These are phyloP conservation scores for Xestoiulus laeticollis DNA, from an alignment of 2,888 invertebrate genomes.

Conservation along the genomic window DNA sequence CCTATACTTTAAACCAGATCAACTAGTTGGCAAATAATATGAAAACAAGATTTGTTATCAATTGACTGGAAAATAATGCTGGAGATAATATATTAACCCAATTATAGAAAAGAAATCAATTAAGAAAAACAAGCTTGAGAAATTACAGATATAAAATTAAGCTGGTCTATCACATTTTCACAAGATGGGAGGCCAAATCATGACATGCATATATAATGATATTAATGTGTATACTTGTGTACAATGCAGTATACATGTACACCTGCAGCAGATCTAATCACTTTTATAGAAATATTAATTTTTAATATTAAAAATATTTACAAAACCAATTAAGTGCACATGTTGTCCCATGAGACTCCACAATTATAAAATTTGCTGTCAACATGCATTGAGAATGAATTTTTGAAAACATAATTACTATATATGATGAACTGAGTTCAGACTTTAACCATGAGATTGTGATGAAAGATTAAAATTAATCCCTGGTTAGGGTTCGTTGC, in stretches of 20 bases:
- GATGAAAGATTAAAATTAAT: not conserved
- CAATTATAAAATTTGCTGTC: no score
- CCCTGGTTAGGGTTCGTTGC: not conserved
- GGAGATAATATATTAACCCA: not conserved
- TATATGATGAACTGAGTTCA: no score
- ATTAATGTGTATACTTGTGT: no score
- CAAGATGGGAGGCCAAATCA: not conserved
- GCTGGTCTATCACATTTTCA: not conserved
- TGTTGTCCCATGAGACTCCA: no score
- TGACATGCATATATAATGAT: not conserved
- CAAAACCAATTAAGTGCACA: no score
- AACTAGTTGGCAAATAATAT: not conserved
- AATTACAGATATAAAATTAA: no score
- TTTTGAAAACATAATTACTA: not conserved
- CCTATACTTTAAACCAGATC: not conserved
- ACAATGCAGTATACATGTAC: no score
- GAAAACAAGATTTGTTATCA: not conserved
- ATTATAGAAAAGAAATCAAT: not conserved
- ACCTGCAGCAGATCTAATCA: no score
- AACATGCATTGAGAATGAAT: not conserved
- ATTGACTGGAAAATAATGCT: slow-evolving; percentile 9
- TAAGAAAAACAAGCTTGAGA: not conserved
- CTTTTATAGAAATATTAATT: no score
- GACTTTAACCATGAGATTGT: not conserved
- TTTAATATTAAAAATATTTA: no score